Evolutionary conservation across 2,113 vertebrate species (phyloP), one percentile per base, ranked within the genome.

Genomic region (Cyprichromis sp.): DNA sequence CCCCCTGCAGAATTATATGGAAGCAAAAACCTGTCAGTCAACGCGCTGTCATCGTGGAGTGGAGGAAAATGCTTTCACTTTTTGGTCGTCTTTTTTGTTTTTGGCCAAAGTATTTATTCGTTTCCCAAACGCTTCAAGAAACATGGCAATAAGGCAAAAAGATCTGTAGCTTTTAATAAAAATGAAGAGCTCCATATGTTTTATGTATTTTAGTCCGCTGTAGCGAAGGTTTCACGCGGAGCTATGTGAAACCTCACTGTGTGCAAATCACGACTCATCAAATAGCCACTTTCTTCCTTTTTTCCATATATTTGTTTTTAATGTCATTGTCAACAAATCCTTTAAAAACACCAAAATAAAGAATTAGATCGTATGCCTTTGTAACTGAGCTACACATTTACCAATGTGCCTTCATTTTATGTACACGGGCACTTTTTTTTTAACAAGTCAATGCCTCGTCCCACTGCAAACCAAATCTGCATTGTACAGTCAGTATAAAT

Each of bases 1-100:
- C 50, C 63, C 81, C 40, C 76, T 38, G 26, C 71, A 50, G 68
- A 86, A 61, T 82, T 61, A 66, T 17, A 31, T 57, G 71, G 24
- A 73, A 83, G 78, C 53, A 82, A 82, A 80, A 84, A 40, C 57
- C 34, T 87, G 84, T 86, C 61, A 50, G 83, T 82, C 82, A 91
- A 21, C 21, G 29, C 40, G 21, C 61, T 88, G 81, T 87, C 83
- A 84, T 12, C 52, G 24, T 68, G 29, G 42, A 31, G 73, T 0
- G 16, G 26, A 78, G 16, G 45, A 78, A 78, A 78, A 52, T 4
- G 73, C 24, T 52, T 78, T 78, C 26, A 19, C 7, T 52, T 52
- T 78, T 78, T 50, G 45, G 42, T 78, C 26, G 2, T 78, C 42
- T 50, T 78, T 50, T 38, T 8, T 38, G 34, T 66, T 66, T 66